Evolutionary conservation across 2,888 invertebrate genomes (phyloP), one percentile per base, ranked within the genome.

Genomic region (Odiellus spinosus): DNA sequence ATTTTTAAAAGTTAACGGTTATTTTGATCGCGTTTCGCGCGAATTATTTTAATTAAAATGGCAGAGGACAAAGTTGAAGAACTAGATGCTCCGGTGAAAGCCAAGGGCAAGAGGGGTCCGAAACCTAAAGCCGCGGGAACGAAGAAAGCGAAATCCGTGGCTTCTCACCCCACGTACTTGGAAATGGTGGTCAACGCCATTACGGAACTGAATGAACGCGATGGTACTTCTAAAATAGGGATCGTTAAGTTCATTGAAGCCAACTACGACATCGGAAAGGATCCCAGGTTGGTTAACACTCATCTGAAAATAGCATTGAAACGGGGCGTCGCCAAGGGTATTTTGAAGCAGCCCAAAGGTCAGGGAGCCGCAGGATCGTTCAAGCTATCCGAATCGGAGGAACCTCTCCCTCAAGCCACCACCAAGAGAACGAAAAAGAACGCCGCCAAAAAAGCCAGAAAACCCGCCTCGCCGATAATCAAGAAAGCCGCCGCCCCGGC

Each of bases 281-380:
- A 39, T 15, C 39, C 35, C 26, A 52, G 52, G 39, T 40, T 46
- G 12, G 54, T 61, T 48, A 63, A 63, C 54, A 53, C 56, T 18
- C 65, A 65, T 50, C 55, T 68, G 52, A 66, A 66, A 54, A 47
- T 53, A 48, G 63, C 67, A 2, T 57, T 68, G 43, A 60, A 59
- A 18, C 58, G 59, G 11, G 65, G 64, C 4, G 64, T 66, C 3
- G 59, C 59, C 51, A 63, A 60, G 44, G 62, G 61, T 12, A 49
- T 56, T 3, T 51, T 67, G 42, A 64, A 63, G 45, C 64, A 67
- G 55, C 53, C 58, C 40, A 59, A 58, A 45, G 57, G 56, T 12
- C 52, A 55, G 40, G 53, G 53, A 17, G 55, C 55, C 4, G 48
- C 53, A n/a, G 55, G 52, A 4, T 53, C 51, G 1, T 54, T 56